Base-by-base conservation (phyloP, 2,888 invertebrate species). In the Ariolimax columbianus region DNA sequence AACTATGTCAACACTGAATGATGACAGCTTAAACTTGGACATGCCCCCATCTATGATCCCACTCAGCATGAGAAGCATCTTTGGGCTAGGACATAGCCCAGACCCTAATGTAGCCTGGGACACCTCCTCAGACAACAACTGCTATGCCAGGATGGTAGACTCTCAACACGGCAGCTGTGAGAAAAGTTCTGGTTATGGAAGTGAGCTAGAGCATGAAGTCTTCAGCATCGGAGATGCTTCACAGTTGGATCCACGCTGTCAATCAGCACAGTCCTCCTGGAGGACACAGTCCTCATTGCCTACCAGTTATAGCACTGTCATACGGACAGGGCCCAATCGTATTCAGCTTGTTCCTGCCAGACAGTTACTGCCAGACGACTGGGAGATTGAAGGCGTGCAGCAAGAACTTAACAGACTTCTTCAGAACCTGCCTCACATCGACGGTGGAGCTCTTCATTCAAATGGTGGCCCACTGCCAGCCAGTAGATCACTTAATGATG, bases 1-100 rank as follows among this genome's bases (percentile, higher is more conserved):
- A n/a, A 17, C 19, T 23, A 17, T 17, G 26, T n/a, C 59, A 19
- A 11, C 14, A 33, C 33, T n/a, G 23, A 47, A 59, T 43, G 77
- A 77, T 23, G 77, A 83, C n/a, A 36, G 77, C 14, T 73, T 63
- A 7, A 68, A 43, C 43, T 68, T 77, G 43, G 79, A 73, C 85
- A 91, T 91, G 87, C 91, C 91, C 33, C 91, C 91, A 26, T 91
- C 91, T 19, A 91, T 91, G 91, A 90, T 90, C 78, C 91, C 91
- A 17, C 88, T 91, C 23, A 90, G 90, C 87, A 88, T 91, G 70
- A 86, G 91, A 70, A 91, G 88, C 83, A 90, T 91, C 73, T 89
- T 91, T 72, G 89, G 89, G 83, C 88, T 90, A 86, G 90, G 90
- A 59, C 90, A 90, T 77, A 72, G 75, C 17, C 72, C 78, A 26